phyloP scores from a whole-genome alignment of 2,113 vertebrate genomes.

The Rattus rattus region DNA sequence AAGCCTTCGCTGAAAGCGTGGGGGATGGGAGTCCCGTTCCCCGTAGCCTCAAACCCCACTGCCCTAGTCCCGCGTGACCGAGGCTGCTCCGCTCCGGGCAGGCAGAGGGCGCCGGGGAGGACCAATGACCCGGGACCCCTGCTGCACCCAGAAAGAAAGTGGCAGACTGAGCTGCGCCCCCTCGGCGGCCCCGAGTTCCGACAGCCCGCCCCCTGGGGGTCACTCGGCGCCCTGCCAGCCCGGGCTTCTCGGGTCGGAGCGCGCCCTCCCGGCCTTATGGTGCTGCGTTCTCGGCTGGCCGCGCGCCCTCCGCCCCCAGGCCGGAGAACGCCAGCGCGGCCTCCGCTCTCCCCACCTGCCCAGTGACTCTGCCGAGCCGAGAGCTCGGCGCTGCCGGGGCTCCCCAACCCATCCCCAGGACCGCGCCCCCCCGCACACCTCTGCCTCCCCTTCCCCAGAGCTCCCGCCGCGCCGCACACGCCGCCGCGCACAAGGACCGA shows the following conservation, averaged over 20 bases:
- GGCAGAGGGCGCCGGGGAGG: constrained; percentile 78
- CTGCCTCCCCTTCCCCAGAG: not conserved
- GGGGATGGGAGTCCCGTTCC: not conserved
- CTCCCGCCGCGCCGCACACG: constrained; percentile 39
- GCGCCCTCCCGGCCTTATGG: constrained; percentile 48
- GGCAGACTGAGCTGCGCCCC: not conserved
- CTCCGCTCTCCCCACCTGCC: constrained; percentile 65
- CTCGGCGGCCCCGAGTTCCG: not conserved
- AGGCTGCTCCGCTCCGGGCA: constrained; percentile 27
- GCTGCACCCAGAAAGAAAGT: not conserved
- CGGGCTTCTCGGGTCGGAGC: not conserved
- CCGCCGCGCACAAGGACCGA: constrained; percentile 27
- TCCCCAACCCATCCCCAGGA: not conserved
- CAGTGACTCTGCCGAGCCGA: not conserved
- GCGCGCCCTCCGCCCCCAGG: not conserved
- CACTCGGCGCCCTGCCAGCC: constrained; percentile 60
- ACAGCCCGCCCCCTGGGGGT: constrained; percentile 76
- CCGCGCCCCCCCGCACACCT: not conserved
- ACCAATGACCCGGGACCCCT: constrained; percentile 28
- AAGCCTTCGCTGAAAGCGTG: not conserved
- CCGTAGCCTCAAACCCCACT: not conserved
- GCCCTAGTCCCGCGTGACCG: not conserved
- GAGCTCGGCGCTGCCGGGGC: not conserved
- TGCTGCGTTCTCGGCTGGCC: not conserved
- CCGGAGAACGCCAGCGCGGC: not conserved